These are phyloP conservation scores for Corvus moneduloides DNA, from an alignment of 2,113 vertebrate genomes.

Conservation along the genomic window DNA sequence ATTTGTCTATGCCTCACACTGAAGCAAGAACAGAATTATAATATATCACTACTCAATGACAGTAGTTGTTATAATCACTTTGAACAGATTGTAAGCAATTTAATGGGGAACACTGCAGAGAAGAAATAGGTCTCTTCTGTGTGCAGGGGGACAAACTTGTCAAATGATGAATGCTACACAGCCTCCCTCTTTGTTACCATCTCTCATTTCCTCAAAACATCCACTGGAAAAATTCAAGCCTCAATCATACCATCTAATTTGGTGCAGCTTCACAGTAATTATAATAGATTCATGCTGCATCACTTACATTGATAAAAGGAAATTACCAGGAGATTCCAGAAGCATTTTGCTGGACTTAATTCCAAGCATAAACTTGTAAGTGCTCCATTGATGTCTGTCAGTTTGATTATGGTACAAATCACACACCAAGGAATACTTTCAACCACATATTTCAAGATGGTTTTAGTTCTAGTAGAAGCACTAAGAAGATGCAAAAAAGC, in stretches of 20 bases:
- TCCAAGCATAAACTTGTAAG: neutral
- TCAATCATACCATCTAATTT: neutral
- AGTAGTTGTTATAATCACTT: neutral
- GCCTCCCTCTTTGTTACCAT: neutral
- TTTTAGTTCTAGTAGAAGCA: neutral
- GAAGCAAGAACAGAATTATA: neutral
- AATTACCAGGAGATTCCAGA: neutral
- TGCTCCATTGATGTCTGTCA: neutral
- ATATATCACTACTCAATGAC: neutral
- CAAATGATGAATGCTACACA: neutral
- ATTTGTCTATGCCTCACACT: neutral
- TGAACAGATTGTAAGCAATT: neutral
- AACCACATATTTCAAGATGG: neutral
- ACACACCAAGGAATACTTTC: neutral
- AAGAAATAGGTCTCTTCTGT: neutral
- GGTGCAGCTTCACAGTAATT: neutral
- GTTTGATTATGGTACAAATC: neutral
- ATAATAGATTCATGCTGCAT: neutral
- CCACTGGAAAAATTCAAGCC: neutral
- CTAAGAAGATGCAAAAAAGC: neutral
- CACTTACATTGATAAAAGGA: slow-evolving; percentile 12
- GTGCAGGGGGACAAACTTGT: neutral
- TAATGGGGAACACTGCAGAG: neutral
- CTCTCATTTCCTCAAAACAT: neutral
- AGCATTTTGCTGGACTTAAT: slow-evolving; percentile 4